Conservation (phyloP, 2,888 invertebrate species). For the Coenonympha glycerion region DNA sequence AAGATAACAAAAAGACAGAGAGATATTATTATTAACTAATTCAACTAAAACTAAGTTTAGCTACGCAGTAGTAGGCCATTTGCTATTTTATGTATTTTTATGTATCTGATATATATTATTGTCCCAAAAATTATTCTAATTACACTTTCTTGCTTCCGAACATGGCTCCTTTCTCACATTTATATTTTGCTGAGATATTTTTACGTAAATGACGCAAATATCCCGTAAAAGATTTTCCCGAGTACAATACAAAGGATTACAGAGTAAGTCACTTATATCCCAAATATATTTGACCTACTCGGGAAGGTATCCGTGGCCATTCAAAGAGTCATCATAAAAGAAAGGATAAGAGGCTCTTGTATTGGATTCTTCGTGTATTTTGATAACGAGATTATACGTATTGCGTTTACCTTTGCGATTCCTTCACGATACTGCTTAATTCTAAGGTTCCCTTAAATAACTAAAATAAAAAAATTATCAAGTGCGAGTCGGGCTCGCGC, state of each 20-base stretch:
- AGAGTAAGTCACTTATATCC: constrained; percentile 13
- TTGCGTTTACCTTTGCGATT: constrained; percentile 25
- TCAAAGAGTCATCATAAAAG: constrained; percentile 29
- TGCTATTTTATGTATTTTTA: too few species aligned
- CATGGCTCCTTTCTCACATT: too few species aligned
- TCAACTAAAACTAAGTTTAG: too few species aligned
- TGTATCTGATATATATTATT: too few species aligned
- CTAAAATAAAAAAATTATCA: too few species aligned
- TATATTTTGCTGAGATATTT: background rate
- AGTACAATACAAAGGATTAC: constrained; percentile 14
- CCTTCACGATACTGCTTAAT: background rate
- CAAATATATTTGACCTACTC: constrained; percentile 16
- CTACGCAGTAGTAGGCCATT: too few species aligned
- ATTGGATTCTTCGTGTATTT: constrained; percentile 40
- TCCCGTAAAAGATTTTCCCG: constrained; percentile 3
- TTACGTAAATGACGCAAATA: background rate
- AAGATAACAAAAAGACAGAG: too few species aligned
- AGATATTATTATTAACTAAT: too few species aligned
- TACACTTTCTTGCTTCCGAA: too few species aligned
- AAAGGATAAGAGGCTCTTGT: constrained; percentile 40
- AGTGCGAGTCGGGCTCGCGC: too few species aligned
- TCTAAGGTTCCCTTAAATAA: too few species aligned
- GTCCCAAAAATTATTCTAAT: too few species aligned
- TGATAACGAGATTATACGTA: constrained; percentile 40
- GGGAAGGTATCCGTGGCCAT: constrained; percentile 16